Conservation (phyloP, 2,888 invertebrate species). For the Nowickia ferox region DNA sequence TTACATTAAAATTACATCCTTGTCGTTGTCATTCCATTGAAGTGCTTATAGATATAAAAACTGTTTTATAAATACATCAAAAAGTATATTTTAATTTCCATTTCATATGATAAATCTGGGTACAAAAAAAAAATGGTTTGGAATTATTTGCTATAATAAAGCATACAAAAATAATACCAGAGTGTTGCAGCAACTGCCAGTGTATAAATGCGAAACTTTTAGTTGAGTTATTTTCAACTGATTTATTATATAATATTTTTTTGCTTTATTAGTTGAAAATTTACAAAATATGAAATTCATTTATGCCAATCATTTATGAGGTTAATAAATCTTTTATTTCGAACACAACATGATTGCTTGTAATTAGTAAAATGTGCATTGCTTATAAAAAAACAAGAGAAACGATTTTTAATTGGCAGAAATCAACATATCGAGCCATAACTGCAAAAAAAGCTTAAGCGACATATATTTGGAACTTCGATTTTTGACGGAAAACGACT, state of each 20-base stretch:
- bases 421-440: not conserved
- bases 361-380: slow-evolving; percentile 33
- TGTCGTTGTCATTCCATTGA: slow-evolving; percentile 27
- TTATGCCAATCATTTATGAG: slow-evolving; percentile 42
- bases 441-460: too few species aligned
- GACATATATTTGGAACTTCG: too few species aligned
- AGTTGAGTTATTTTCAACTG: slow-evolving; percentile 36
- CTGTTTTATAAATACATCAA: too few species aligned
- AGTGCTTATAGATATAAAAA: too few species aligned
- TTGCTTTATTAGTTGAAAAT: slow-evolving; percentile 2
- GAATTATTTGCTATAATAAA: slow-evolving; percentile 38
- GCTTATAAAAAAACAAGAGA: slow-evolving; percentile 9
- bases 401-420: not conserved
- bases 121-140: slow-evolving; percentile 27
- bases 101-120: slow-evolving; percentile 27
- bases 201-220: not conserved
- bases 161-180: not conserved
- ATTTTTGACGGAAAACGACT: too few species aligned
- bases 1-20: slow-evolving; percentile 44
- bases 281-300: slow-evolving; percentile 30
- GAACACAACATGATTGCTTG: slow-evolving; percentile 22
- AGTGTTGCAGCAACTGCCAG: not conserved
- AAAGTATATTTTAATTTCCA: not conserved
- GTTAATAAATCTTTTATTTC: slow-evolving; percentile 53
- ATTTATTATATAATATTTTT: slow-evolving; percentile 33